Evolutionary conservation across 2,113 vertebrate species (phyloP), one percentile per base, ranked within the genome.

Genomic region (Podilymbus podiceps): DNA sequence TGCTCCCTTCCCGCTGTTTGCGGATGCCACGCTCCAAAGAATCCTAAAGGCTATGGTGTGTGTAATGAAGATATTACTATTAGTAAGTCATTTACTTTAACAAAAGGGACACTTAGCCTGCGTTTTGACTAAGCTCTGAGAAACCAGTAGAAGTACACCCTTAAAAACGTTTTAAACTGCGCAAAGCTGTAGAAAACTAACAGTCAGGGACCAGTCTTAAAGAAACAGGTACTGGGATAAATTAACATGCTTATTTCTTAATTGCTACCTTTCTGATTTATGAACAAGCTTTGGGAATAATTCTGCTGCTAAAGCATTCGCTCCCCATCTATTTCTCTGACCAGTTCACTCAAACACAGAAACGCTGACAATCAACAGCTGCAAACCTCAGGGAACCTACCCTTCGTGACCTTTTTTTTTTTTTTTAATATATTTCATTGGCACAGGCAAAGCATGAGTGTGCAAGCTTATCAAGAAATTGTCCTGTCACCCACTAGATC

Each of bases 351-450:
- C 33, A 5, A 15, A 11, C 44, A 8, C 46, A 9, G 31, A 19
- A 14, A 6, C 1, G 63, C 46, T 77, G 59, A 8, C 46, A 25
- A 35, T 7, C 7, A 4, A 24, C 31, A 77, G 85, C 68, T 49
- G 68, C 76, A 50, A 31, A 24, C 9, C 67, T 15, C 27, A 33
- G 44, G 83, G 59, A 63, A 13, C 16, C 40, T 3, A 5, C 35
- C 68, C 79, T 33, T 11, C 2, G 0, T 30, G 52, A 22, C 33
- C 8, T 8, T 6, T 63, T 8, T 4, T 21, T 9, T 8, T 6
- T 63, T 8, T 4, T 21, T 38, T 38, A 38, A 0, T 0, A 0
- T 0, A 13, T 15, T 22, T 9, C 20, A 22, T 4, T 3, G 40
- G 59, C 55, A 49, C 0, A 4, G 47, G 66, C 1, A 44, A 63